Base-by-base conservation (phyloP, 2,113 vertebrate genomes). In the Thalassoma bifasciatum region DNA sequence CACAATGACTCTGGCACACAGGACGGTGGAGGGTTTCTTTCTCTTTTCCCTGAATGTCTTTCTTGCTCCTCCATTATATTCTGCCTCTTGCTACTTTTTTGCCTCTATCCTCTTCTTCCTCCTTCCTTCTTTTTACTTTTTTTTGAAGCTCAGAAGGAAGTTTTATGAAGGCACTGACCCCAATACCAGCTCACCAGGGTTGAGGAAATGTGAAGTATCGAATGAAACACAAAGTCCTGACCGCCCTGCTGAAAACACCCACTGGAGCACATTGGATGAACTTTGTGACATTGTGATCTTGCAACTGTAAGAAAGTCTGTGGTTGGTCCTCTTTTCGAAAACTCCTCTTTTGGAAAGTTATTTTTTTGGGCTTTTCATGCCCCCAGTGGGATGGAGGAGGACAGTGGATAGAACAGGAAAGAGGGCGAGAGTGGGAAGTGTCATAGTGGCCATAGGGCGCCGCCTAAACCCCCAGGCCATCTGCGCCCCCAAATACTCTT, bases 131-230 rank as follows among this genome's bases (percentile, higher is more conserved):
- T 6, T 30, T 53, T 30, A 38, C 37, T 66, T 63, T 58, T 70
- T 63, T 83, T 81, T 77, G 75, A 77, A 30, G 6, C 66, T 65
- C 46, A 36, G 34, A 83, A 85, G 59, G 70, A 46, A 83, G 63
- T 66, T 75, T 86, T 82, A 79, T 87, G 76, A 90, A 83, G 83
- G 82, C 77, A 85, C 9, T 90, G 83, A 88, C 77, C 89, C 84
- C 88, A 84, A 75, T 83, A 79, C 67, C 62, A 68, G 80, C 84
- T 83, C 36, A 19, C 59, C 66, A 42, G 66, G 66, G 71, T 74
- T 67, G 59, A 80, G 53, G 46, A 81, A 30, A 65, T 81, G 80
- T 83, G 81, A 80, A 75, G 71, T 53, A 74, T 61, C 21, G 59
- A 72, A 83, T 77, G 67, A 66, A 86, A 72, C 56, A 75, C 70